Conservation (phyloP, 2,113 vertebrate genomes). For the Gracilinanus agilis region DNA sequence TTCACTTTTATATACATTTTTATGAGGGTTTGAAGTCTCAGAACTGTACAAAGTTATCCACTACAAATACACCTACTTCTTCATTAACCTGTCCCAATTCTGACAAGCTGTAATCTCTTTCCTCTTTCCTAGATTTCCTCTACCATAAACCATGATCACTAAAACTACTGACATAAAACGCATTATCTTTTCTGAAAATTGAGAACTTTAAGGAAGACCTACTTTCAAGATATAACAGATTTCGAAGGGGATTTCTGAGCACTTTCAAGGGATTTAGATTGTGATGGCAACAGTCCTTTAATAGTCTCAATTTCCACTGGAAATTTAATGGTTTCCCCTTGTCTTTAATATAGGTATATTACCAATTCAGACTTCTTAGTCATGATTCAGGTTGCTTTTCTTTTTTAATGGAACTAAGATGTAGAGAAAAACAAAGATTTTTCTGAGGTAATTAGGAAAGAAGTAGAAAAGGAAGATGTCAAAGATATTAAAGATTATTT, state of each 20-base stretch:
- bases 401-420: background rate
- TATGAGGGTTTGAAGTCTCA: background rate
- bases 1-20: background rate
- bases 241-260: conserved; percentile 20
- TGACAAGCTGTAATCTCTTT: background rate
- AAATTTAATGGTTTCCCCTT: conserved; percentile 19
- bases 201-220: conserved; percentile 34
- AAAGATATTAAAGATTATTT: conserved; percentile 16
- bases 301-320: conserved; percentile 41
- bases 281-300: conserved; percentile 19
- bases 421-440: background rate
- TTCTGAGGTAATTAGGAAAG: background rate
- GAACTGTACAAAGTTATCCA: background rate
- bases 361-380: background rate
- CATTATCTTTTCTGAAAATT: conserved; percentile 26
- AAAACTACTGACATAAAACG: conserved; percentile 41
- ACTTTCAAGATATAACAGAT: conserved; percentile 44
- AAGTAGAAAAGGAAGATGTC: background rate
- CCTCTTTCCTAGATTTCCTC: background rate
- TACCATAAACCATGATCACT: background rate
- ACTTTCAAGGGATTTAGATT: conserved; percentile 27
- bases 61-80: background rate
- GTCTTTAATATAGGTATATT: background rate
- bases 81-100: conserved; percentile 9
- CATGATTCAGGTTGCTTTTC: background rate